Base-by-base conservation (phyloP, 2,113 vertebrate species). In the Oncorhynchus kisutch region DNA sequence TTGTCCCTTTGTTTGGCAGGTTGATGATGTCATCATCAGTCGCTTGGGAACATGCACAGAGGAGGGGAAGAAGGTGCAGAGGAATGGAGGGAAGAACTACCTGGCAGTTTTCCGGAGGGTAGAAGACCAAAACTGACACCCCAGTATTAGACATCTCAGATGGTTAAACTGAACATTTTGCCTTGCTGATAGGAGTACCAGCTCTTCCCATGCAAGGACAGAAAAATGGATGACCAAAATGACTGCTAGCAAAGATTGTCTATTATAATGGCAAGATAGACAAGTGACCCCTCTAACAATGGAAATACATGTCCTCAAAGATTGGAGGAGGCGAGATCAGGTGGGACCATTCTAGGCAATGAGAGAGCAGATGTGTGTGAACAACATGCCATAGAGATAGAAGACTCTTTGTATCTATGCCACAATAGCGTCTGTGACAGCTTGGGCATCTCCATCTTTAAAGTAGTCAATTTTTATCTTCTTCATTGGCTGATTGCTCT, bases 41-140 rank as follows among this genome's bases (percentile, higher is more conserved):
- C 94, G 93, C 22, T 76, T 98, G 81, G 95, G 95, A 1, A 94
- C 90, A 0, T 96, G 95, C 48, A 97, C 96, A 0, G 96, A 98
- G 76, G 96, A 98, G 82, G 96, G 96, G 45, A 96, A 96, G 90
- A 98, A 98, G 82, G 96, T 98, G 64, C 92, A 95, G 71, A 92
- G 96, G 20, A 96, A 95, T 0, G 93, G 94, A 78, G 95, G 96
- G 11, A 91, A 95, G 85, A 96, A 95, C 72, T 96, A 94, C 79
- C 91, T 95, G 0, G 96, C 96, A 9, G 90, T 98, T 69, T 98
- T 98, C 87, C 90, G 89, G 27, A 92, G 96, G 81, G 84, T 94
- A 66, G 89, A 93, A 29, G 93, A 95, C 80, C 27, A 49, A 62
- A 81, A 73, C 8, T 75, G 18, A 78, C 65, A 74, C n/a, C n/a